phyloP scores from a whole-genome alignment of 2,797 vertebrate genomes.

The Erpetoichthys calabaricus region DNA sequence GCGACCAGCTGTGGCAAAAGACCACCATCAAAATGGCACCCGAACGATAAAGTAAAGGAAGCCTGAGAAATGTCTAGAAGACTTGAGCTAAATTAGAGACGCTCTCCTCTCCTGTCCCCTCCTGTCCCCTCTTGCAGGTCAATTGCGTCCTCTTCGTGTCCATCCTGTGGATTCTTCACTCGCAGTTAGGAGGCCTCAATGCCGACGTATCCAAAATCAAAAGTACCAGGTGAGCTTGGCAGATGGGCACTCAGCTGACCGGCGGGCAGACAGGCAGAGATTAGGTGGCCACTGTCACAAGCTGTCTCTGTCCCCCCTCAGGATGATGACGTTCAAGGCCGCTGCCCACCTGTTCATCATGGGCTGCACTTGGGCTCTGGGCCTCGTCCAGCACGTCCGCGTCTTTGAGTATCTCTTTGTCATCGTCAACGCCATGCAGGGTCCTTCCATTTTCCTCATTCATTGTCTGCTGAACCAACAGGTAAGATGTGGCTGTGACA shows the following conservation, averaged over 20 bases:
- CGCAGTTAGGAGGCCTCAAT: conserved; percentile 33
- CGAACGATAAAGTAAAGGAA: too few species aligned
- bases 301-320: background rate
- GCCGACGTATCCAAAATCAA: conserved; percentile 35
- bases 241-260: background rate
- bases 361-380: conserved; percentile 10
- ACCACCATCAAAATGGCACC: too few species aligned
- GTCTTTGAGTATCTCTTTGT: background rate
- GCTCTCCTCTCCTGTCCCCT: too few species aligned
- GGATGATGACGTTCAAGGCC: conserved; percentile 10
- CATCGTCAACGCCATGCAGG: conserved; percentile 6
- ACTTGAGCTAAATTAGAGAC: too few species aligned
- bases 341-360: conserved; percentile 12
- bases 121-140: conserved; percentile 19
- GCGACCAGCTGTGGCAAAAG: too few species aligned
- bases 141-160: conserved; percentile 29
- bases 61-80: background rate
- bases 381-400: background rate
- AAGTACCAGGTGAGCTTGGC: conserved; percentile 29
- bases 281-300: background rate
- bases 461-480: background rate
- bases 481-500: background rate
- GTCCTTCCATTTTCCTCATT: conserved; percentile 10
- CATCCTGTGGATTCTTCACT: conserved; percentile 30
- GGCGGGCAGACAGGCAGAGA: too few species aligned